These are phyloP conservation scores for Spisula subtruncata DNA, from an alignment of 2,888 invertebrate genomes.

Conservation along the genomic window DNA sequence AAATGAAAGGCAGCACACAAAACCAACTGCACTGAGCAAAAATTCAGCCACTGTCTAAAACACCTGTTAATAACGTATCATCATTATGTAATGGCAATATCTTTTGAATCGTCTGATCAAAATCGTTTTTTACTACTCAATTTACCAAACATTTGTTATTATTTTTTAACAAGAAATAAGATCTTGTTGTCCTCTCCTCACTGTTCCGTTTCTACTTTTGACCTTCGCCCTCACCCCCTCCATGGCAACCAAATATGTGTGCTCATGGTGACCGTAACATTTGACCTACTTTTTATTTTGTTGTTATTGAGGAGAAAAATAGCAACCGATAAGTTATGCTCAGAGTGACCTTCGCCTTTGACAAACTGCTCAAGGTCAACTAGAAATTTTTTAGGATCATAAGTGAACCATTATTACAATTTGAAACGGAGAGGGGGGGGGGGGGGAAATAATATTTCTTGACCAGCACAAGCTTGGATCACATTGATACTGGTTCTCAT, in stretches of 20 bases:
- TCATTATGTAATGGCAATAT: background rate
- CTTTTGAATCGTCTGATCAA: background rate
- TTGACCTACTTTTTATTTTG: too few relatives aligned
- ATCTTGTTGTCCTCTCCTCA: background rate
- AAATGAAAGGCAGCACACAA: background rate
- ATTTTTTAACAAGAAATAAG: background rate
- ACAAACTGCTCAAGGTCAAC: too few relatives aligned
- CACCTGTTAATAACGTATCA: background rate
- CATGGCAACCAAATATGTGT: too few relatives aligned
- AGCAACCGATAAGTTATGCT: too few relatives aligned
- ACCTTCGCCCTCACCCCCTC: too few relatives aligned
- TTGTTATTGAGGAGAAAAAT: too few relatives aligned
- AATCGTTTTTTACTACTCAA: background rate
- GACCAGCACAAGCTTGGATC: background rate
- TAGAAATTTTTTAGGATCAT: too few relatives aligned
- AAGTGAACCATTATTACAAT: too few relatives aligned
- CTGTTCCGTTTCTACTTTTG: background rate
- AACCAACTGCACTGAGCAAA: background rate
- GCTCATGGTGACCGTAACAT: too few relatives aligned
- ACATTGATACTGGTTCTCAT: background rate
- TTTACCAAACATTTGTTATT: too few relatives aligned
- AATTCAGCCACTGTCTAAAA: background rate
- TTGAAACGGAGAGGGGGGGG: too few relatives aligned
- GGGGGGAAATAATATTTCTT: background rate
- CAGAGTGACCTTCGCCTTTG: too few relatives aligned